Evolutionary conservation across 2,113 vertebrate genomes (phyloP).

Genomic region (Vulpes ferrilata): DNA sequence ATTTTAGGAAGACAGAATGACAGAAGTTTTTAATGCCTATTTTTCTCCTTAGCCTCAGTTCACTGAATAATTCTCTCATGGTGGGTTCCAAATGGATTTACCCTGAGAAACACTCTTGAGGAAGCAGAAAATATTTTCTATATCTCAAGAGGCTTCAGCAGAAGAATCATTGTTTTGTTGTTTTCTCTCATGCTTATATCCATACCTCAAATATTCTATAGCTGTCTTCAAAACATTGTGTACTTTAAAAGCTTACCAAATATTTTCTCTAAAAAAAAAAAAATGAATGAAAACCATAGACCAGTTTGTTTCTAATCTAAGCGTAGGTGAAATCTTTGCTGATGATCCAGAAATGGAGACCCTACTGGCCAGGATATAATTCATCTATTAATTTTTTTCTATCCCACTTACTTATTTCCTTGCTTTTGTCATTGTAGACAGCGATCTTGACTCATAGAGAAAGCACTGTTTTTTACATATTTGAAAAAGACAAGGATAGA

Average conservation of each 20-base stretch:
- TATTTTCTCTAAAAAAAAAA: not conserved
- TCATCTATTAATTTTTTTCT: not conserved
- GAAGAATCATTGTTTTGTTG: not conserved
- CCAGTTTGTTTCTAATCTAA: not conserved
- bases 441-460: constrained; percentile 5
- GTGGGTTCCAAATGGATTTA: constrained; percentile 36
- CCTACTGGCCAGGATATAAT: not conserved
- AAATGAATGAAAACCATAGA: not conserved
- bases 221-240: constrained; percentile 14
- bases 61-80: not conserved
- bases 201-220: constrained; percentile 47
- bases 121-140: constrained; percentile 32
- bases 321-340: not conserved
- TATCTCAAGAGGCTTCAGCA: not conserved
- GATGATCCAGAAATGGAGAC: not conserved
- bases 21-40: not conserved
- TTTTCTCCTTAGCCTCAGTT: constrained; percentile 36
- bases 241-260: not conserved
- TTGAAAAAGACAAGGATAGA: not conserved
- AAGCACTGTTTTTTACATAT: not conserved
- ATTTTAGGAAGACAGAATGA: not conserved
- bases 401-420: not conserved
- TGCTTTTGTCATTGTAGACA: constrained; percentile 7
- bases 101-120: not conserved
- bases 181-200: not conserved